Base-by-base conservation (phyloP, 2,113 vertebrate genomes). In the Nyctereutes procyonoides region DNA sequence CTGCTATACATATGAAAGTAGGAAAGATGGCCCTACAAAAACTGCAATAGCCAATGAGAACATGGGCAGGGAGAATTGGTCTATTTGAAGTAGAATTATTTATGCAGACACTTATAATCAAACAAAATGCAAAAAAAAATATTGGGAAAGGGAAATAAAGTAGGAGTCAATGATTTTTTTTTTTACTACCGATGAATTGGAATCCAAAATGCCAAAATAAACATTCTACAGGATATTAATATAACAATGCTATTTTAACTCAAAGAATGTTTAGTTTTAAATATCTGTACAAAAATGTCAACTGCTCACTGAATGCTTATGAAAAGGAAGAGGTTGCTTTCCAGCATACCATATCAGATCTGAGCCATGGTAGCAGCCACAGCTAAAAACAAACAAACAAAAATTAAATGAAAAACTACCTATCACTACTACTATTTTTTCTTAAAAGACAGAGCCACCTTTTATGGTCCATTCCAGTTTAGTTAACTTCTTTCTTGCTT, bases 251-350 rank as follows among this genome's bases (percentile, higher is more conserved):
- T 96, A 88, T 84, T 95, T 96, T 76, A 94, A 97, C 65, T 98
- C 69, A 92, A 98, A 97, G 74, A 97, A 62, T 82, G 88, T 95
- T 97, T 97, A 95, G 92, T 88, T 97, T 94, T 90, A 98, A 98
- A 26, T 86, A 71, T 38, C 96, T 97, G n/a, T 62, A 71, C 63
- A 94, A 35, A 83, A 85, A 4, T 94, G 60, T 76, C 56, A 96
- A 62, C 13, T 98, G 32, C 93, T 96, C 96, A 98, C 48, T 97
- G 58, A 76, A 71, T 88, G 96, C 85, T 95, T 96, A 28, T 95
- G 77, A 96, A 97, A 96, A 97, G 71, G 60, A 98, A 96, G 60
- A 90, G n/a, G 48, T 95, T 98, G 15, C 58, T 91, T 86, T 60
- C 28, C 28, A 79, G 56, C 13, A 65, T 3, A 63, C 11, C 4